A percentile compares a stretch with the other conserved stretches of the same genome.
Conservation (phyloP, 1,140 invertebrate genomes). For the Helicoverpa armigera region DNA sequence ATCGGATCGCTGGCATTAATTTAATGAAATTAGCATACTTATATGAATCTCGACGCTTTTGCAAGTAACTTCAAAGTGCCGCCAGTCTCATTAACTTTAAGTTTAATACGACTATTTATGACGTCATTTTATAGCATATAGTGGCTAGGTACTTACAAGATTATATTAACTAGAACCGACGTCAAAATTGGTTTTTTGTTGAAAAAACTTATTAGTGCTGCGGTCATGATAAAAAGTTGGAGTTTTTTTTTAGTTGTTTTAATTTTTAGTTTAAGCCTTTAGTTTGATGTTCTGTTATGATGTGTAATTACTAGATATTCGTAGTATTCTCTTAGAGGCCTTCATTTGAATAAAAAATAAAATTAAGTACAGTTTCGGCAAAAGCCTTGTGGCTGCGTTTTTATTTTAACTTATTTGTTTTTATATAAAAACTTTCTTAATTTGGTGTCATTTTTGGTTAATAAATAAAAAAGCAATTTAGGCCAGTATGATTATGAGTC, state of each 20-base stretch:
- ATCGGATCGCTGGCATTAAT: slow-evolving; percentile 53
- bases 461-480: too few relatives aligned
- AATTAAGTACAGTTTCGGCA: too few relatives aligned
- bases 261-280: neutral
- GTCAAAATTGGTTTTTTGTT: slow-evolving; percentile 14
- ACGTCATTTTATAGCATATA: slow-evolving; percentile 41
- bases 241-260: neutral
- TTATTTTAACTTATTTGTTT: neutral
- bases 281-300: slow-evolving; percentile 21
- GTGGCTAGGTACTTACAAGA: slow-evolving; percentile 42
- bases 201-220: slow-evolving; percentile 24
- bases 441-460: too few relatives aligned
- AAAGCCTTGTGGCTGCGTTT: too few relatives aligned
- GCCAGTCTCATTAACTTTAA: slow-evolving; percentile 53
- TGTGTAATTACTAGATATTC: slow-evolving; percentile 26
- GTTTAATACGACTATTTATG: slow-evolving; percentile 54
- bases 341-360: too few relatives aligned
- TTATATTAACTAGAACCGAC: slow-evolving; percentile 45
- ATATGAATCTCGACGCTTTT: slow-evolving; percentile 33
- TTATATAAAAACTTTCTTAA: neutral
- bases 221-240: slow-evolving; percentile 20
- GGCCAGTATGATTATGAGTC: too few relatives aligned
- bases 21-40: slow-evolving; percentile 61
- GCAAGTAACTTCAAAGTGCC: slow-evolving; percentile 29
- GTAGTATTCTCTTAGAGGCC: neutral